Conservation (phyloP, 2,113 vertebrate genomes). For the Protobothrops flavoviridis region DNA sequence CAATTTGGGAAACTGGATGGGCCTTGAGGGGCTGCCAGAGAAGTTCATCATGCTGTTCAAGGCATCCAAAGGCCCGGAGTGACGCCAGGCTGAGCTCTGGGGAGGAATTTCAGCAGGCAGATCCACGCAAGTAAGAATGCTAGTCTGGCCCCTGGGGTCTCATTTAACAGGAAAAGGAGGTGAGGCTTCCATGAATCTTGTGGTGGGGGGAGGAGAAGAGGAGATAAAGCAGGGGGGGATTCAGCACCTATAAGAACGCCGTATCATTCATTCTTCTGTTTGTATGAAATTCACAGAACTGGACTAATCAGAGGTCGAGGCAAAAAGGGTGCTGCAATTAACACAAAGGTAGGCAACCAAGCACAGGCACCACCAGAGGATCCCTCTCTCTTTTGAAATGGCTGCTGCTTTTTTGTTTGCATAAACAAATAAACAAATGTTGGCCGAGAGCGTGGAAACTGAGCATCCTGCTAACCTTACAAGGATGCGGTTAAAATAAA, state of each 20-base stretch:
- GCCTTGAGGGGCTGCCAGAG: background rate
- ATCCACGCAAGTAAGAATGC: background rate
- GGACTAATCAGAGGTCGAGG: background rate
- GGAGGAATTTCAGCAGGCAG: background rate
- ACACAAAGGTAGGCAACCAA: background rate
- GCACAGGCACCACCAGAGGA: too few relatives aligned
- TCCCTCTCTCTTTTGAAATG: background rate
- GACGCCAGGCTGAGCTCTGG: background rate
- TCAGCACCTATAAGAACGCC: background rate
- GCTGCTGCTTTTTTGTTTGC: background rate
- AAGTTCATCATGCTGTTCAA: background rate
- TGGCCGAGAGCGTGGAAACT: background rate
- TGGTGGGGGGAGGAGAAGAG: too few relatives aligned
- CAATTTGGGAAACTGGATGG: background rate
- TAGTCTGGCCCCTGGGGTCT: background rate
- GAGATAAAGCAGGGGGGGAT: too few relatives aligned
- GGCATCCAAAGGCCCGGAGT: background rate
- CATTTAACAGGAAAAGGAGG: background rate
- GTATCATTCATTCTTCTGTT: fast-evolving
- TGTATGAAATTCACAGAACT: background rate
- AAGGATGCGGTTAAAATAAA: background rate
- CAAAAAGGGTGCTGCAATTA: background rate
- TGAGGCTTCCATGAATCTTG: background rate
- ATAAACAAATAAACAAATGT: background rate
- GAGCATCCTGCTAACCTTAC: background rate